Evolutionary conservation across 2,113 vertebrate genomes (phyloP), one percentile per base, ranked within the genome.

Genomic region (Procavia capensis): DNA sequence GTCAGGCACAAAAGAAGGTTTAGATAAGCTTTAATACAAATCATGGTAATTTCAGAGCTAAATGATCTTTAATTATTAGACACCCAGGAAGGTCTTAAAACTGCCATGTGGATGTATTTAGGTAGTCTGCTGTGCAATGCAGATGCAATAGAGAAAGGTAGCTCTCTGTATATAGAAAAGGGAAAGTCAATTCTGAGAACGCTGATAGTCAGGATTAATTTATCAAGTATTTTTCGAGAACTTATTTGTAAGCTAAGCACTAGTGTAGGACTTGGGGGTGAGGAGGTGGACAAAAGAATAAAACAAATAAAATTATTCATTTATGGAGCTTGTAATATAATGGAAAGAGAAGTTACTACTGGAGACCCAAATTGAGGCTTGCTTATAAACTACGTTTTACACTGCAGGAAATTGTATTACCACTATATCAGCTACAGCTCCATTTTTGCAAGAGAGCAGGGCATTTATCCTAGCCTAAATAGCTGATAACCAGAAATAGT

Each of bases 281-380:
- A 96, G n/a, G n/a, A n/a, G n/a, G n/a, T n/a, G n/a, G n/a, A n/a
- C n/a, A 86, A 76, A 29, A 24, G 34, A 84, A 87, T 36, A 43
- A 87, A 88, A 85, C 0, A 93, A 19, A 50, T 1, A 68, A 47
- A 76, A 88, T 76, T 0, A 43, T 63, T 34, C 34, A 29, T 29
- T 85, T 3, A 17, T 43, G 29, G 34, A 50, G 36, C 1, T 63
- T 34, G 39, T 6, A 85, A 2, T 75, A n/a, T 57, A 74, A 0
- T 39, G 20, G 19, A 31, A 93, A 86, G 27, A 92, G 29, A 90
- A 54, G 72, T 57, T 45, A 89, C 16, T 7, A 13, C 16, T 59
- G 41, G 24, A 90, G 11, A 81, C 36, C 64, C 31, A 45, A 3
- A 0, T 66, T 47, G 6, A 2, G 7, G 19, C 9, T 68, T 90